These are phyloP conservation scores for Drosophila parabipectinata DNA, from an alignment of 1,140 invertebrate species.

Conservation along the genomic window DNA sequence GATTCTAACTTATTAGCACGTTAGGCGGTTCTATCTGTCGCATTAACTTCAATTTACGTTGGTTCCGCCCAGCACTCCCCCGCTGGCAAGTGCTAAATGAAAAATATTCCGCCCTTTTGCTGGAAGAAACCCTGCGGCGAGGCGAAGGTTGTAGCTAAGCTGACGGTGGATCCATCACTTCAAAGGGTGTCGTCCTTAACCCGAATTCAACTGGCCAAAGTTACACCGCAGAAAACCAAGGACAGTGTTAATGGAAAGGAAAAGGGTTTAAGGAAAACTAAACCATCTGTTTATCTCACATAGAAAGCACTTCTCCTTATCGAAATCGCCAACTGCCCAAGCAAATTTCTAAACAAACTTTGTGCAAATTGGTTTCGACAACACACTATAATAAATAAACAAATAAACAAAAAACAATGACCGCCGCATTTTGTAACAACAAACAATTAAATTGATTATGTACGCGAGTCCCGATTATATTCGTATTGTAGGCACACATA, in stretches of 20 bases:
- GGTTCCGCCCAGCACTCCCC: slow-evolving; percentile 4
- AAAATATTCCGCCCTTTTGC: slow-evolving; percentile 45
- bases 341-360: slow-evolving; percentile 60
- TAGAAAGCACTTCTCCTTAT: slow-evolving; percentile 8
- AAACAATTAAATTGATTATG: slow-evolving; percentile 75
- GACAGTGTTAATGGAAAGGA: background rate
- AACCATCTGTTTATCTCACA: background rate
- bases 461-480: slow-evolving; percentile 42
- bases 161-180: slow-evolving; percentile 3
- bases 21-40: slow-evolving; percentile 19
- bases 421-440: slow-evolving; percentile 60
- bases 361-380: slow-evolving; percentile 39
- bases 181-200: slow-evolving; percentile 29
- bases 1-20: slow-evolving; percentile 53
- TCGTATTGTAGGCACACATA: background rate
- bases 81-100: slow-evolving; percentile 29
- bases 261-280: no score
- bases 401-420: slow-evolving; percentile 13
- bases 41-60: slow-evolving; percentile 48
- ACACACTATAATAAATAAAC: slow-evolving; percentile 15
- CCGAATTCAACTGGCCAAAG: slow-evolving; percentile 8
- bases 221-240: slow-evolving; percentile 8
- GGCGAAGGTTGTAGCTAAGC: slow-evolving; percentile 22
- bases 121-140: slow-evolving; percentile 13
- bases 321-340: slow-evolving; percentile 11